Evolutionary conservation across 2,113 vertebrate genomes (phyloP).

Genomic region (Centropus unirufus): DNA sequence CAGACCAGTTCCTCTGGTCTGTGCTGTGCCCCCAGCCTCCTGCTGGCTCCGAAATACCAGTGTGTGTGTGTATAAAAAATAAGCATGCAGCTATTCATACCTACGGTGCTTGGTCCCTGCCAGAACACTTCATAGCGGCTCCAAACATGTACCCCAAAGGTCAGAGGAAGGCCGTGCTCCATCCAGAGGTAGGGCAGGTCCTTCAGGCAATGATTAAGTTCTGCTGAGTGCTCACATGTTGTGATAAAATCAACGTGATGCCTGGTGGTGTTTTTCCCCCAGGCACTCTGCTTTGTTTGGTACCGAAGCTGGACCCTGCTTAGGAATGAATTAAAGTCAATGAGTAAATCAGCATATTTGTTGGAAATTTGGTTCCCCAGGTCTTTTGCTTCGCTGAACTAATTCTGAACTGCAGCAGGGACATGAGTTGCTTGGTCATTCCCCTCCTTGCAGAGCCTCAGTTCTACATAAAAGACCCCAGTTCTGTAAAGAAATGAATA

Average conservation of each 20-base stretch:
- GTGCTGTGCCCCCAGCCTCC: background rate
- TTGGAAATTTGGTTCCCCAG: background rate
- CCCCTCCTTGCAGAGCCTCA: background rate
- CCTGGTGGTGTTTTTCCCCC: background rate
- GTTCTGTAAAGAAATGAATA: background rate
- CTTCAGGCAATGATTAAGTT: background rate
- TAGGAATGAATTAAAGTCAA: background rate
- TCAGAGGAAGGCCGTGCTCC: background rate
- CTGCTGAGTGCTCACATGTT: background rate
- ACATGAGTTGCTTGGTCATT: background rate
- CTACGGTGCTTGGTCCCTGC: background rate
- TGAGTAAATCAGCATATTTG: background rate
- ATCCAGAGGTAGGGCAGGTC: background rate
- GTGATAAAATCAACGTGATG: background rate
- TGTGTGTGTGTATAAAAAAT: background rate
- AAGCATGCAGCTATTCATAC: background rate
- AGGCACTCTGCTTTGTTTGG: background rate
- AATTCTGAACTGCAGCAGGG: background rate
- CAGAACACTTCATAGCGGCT: background rate
- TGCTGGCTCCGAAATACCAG: background rate
- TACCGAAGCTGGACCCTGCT: background rate
- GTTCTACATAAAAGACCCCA: background rate
- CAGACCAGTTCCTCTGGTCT: background rate
- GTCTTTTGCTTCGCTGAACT: background rate
- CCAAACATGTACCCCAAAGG: background rate